These are phyloP conservation scores for Callyntrura sp. DNA, from an alignment of 2,888 invertebrate genomes.

Conservation along the genomic window DNA sequence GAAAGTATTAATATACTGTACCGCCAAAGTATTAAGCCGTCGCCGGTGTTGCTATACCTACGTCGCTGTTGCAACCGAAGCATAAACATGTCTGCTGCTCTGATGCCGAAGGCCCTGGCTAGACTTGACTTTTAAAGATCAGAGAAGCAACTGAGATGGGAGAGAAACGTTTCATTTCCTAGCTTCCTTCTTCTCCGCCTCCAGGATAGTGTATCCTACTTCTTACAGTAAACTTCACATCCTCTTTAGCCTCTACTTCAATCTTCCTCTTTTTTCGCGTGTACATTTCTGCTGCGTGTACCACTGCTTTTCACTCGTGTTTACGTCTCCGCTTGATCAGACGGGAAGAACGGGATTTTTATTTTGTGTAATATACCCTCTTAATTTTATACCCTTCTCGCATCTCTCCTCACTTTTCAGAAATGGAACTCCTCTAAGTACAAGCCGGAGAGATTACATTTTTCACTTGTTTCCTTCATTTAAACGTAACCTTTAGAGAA, in stretches of 20 bases:
- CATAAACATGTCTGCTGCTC: too few species aligned
- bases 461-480: slow-evolving; percentile 1
- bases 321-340: not conserved
- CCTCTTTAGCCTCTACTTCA: slow-evolving; percentile 10
- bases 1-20: too few species aligned
- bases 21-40: slow-evolving; percentile 59
- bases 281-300: not conserved
- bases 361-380: not conserved
- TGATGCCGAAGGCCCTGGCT: too few species aligned
- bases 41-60: too few species aligned
- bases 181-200: not conserved
- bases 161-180: slow-evolving; percentile 65
- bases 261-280: not conserved
- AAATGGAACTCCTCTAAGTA: not conserved
- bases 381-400: slow-evolving; percentile 2
- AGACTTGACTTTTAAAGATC: slow-evolving; percentile 1
- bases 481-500: too few species aligned
- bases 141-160: not conserved
- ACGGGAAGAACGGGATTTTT: not conserved
- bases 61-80: too few species aligned
- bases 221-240: slow-evolving; percentile 22
- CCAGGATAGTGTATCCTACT: slow-evolving; percentile 5
- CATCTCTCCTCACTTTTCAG: not conserved
- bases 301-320: too few species aligned
- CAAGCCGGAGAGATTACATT: slow-evolving; percentile 19